phyloP scores from a whole-genome alignment of 2,888 invertebrate species.

The Halictus quadricinctus region DNA sequence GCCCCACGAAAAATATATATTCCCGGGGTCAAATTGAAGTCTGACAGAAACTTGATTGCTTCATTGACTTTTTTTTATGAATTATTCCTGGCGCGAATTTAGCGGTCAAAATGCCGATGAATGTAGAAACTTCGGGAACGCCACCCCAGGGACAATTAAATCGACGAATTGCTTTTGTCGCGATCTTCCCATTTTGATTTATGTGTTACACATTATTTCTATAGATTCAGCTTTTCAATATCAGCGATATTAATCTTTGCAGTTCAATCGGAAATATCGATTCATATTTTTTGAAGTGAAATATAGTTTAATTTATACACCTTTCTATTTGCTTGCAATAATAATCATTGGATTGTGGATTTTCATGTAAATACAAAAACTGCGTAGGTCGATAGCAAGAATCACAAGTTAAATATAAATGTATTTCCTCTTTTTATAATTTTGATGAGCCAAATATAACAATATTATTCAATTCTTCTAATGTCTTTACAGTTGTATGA shows the following conservation, averaged over 20 bases:
- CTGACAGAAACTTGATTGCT: constrained; percentile 15
- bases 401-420: too few relatives aligned
- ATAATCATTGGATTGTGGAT: too few relatives aligned
- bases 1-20: not conserved
- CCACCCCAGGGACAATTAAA: not conserved
- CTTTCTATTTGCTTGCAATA: too few relatives aligned
- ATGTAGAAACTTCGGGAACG: not conserved
- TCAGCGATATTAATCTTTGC: not conserved
- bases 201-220: not conserved
- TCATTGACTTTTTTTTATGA: constrained; percentile 16
- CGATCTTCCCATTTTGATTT: not conserved
- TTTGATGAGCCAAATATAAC: too few relatives aligned
- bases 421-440: too few relatives aligned
- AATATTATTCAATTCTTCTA: too few relatives aligned
- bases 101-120: not conserved
- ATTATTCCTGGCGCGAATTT: not conserved
- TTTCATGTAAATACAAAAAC: too few relatives aligned
- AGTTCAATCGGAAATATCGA: too few relatives aligned
- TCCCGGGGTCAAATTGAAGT: not conserved
- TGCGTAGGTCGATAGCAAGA: too few relatives aligned
- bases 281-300: too few relatives aligned
- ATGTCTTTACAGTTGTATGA: too few relatives aligned
- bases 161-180: not conserved
- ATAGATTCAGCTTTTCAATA: not conserved
- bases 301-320: too few relatives aligned